Evolutionary conservation across 2,797 vertebrate genomes (phyloP), one percentile per base, ranked within the genome.

Genomic region (Pseudochromis fuscus): DNA sequence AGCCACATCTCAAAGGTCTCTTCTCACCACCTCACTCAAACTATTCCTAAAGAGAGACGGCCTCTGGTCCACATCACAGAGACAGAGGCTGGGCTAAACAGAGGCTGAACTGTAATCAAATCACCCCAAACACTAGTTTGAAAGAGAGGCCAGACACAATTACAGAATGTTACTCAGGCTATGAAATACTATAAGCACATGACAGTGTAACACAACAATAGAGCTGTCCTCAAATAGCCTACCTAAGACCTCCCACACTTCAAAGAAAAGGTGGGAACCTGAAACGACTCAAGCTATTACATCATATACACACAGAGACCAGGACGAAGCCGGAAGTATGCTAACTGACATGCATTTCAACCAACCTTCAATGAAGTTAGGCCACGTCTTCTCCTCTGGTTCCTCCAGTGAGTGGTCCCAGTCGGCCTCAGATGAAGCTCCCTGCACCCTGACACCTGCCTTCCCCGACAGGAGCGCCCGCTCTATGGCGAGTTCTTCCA

Each of bases 281-380:
- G n/a, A 33, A 42, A 18, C 51, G 58, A 63, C 52, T 77, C 49
- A 48, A 42, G 38, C 42, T 49, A 75, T 82, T 76, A 81, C 80
- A 84, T 88, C 83, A 89, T 75, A 85, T 75, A 75, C 50, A 62
- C 21, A 77, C 25, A 71, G 21, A 55, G 31, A 75, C 48, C 37
- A 55, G 51, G 61, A 72, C 40, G 81, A 27, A 16, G 53, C 60
- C 84, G 85, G 83, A 89, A 89, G 80, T 75, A 77, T 76, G 59
- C 59, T 33, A 83, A 72, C 21, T 62, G 46, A 44, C 67, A 76
- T 0, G 2, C 44, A 31, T 21, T 77, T 46, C 70, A 75, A 86
- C 86, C 50, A 86, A 95, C 95, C 95, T 95, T 95, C 94, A 48
- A 90, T 7, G 79, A 95, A 94, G 86, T 94, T 92, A 7, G 94